Conservation (phyloP, 2,113 vertebrate genomes). For the Cephalopterus ornatus region DNA sequence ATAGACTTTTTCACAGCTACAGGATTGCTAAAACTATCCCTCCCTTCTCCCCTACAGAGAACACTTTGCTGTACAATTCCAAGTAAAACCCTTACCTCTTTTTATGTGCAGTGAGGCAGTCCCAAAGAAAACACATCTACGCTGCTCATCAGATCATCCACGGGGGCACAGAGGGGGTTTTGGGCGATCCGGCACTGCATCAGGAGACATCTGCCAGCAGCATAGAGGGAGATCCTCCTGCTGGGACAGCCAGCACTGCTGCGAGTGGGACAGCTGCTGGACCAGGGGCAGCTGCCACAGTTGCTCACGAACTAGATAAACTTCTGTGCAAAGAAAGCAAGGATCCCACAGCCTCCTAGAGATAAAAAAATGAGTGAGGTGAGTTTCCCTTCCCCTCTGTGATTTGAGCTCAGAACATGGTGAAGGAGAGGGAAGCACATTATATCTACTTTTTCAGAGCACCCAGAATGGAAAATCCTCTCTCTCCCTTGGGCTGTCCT, state of each 20-base stretch:
- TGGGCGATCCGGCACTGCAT: not conserved
- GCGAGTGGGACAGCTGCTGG: not conserved
- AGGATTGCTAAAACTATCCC: not conserved
- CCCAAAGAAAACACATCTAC: conserved; percentile 82
- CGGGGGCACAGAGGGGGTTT: not conserved
- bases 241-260: not conserved
- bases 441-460: not conserved
- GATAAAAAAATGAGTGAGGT: not conserved
- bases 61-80: not conserved
- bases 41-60: not conserved
- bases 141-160: conserved; percentile 84
- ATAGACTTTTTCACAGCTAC: not conserved
- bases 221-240: not conserved
- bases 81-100: conserved; percentile 35
- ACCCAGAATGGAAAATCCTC: not conserved
- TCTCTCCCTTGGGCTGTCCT: not conserved
- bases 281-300: not conserved
- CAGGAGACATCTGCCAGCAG: not conserved
- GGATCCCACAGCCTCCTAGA: not conserved
- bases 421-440: not conserved
- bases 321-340: not conserved
- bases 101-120: conserved; percentile 77
- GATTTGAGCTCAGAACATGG: not conserved
- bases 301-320: rapidly evolving
- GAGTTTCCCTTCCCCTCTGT: not conserved